These are phyloP conservation scores for Corythoichthys intestinalis DNA, from an alignment of 2,113 vertebrate genomes.

Conservation along the genomic window DNA sequence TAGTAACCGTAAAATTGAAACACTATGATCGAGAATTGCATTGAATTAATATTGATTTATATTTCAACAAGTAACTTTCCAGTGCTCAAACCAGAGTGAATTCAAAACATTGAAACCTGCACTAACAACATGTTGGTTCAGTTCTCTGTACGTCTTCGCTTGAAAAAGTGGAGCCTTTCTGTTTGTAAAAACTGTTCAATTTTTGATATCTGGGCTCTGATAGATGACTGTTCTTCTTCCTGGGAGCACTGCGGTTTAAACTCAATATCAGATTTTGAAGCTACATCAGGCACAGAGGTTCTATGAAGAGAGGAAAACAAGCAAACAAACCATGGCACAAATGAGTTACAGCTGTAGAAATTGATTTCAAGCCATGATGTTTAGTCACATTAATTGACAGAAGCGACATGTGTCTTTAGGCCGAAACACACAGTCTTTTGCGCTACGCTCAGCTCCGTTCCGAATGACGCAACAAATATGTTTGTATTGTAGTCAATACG, in stretches of 20 bases:
- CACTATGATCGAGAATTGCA: neutral
- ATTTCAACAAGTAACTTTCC: neutral
- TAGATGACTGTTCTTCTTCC: constrained; percentile 47
- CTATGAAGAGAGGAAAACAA: constrained; percentile 10
- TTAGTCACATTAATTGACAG: neutral
- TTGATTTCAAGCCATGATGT: neutral
- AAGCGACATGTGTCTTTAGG: neutral
- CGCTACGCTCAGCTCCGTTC: no score
- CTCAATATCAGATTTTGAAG: constrained; percentile 5
- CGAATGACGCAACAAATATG: no score
- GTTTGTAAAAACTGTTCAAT: constrained; percentile 61
- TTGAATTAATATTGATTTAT: neutral
- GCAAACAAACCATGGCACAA: neutral
- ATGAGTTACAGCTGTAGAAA: neutral
- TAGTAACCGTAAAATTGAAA: neutral
- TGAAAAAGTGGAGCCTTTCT: constrained; percentile 49
- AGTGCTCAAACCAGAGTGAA: neutral
- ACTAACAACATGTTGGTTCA: neutral
- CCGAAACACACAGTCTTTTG: no score
- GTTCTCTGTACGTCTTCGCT: constrained; percentile 45
- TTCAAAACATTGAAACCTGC: neutral
- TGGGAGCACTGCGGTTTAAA: constrained; percentile 29
- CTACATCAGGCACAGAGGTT: constrained; percentile 7
- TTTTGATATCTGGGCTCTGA: constrained; percentile 64
- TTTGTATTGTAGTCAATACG: no score